A percentile compares a stretch with the other conserved stretches of the same genome.
phyloP scores from a whole-genome alignment of 2,113 vertebrate genomes.

The Datnioides undecimradiatus region DNA sequence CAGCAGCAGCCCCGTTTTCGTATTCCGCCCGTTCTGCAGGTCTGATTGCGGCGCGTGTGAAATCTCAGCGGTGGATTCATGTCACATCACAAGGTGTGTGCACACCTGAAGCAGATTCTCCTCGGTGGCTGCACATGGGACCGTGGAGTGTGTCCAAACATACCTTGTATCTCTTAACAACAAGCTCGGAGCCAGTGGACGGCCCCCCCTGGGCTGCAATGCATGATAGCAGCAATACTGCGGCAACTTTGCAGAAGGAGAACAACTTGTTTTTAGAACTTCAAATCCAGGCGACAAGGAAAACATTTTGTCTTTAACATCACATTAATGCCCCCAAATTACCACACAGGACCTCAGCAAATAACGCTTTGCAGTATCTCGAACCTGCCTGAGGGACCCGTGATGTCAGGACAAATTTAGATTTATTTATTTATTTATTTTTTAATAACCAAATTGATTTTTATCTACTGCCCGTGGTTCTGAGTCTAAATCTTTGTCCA shows the following conservation, averaged over 20 bases:
- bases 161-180: conserved; percentile 55
- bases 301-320: neutral
- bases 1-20: neutral
- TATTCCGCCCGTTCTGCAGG: neutral
- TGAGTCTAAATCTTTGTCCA: neutral
- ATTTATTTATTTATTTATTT: neutral
- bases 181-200: conserved; percentile 31
- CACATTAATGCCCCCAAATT: neutral
- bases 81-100: conserved; percentile 58
- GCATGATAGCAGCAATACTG: conserved; percentile 36
- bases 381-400: neutral
- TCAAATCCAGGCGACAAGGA: neutral
- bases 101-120: conserved; percentile 57
- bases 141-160: conserved; percentile 60
- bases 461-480: neutral
- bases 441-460: neutral
- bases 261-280: conserved; percentile 20
- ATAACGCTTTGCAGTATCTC: neutral
- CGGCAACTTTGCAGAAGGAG: conserved; percentile 13
- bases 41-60: conserved; percentile 17
- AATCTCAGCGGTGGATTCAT: conserved; percentile 53
- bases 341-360: neutral
- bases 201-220: conserved; percentile 13
- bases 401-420: neutral
- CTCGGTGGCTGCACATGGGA: conserved; percentile 32